These are phyloP conservation scores for Carpatolechia fugitivella DNA, from an alignment of 2,888 invertebrate species.

Conservation along the genomic window DNA sequence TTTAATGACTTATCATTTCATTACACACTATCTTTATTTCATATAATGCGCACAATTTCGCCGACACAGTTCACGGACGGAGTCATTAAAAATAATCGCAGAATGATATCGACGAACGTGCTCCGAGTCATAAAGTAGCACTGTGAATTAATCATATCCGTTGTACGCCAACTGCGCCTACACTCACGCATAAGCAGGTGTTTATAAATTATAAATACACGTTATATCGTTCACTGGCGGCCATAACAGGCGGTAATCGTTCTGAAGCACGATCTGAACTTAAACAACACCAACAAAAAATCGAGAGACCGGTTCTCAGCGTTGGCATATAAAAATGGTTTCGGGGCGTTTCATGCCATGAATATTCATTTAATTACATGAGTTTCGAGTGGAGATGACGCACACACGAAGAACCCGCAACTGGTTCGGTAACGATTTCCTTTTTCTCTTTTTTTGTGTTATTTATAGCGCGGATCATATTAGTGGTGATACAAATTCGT, in stretches of 20 bases:
- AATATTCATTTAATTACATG: constrained; percentile 65
- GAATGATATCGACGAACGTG: constrained; percentile 42
- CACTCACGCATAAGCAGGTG: constrained; percentile 57
- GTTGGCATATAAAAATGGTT: constrained; percentile 57
- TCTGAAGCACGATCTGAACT: constrained; percentile 49
- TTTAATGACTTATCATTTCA: constrained; percentile 13
- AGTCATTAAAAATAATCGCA: constrained; percentile 35
- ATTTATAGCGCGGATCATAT: constrained; percentile 49
- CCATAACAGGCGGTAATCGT: constrained; percentile 59
- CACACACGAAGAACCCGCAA: constrained; percentile 47
- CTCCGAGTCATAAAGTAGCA: constrained; percentile 50
- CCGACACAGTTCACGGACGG: constrained; percentile 28
- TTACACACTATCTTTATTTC: constrained; percentile 22
- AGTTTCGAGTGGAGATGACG: constrained; percentile 53
- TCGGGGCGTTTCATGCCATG: constrained; percentile 55
- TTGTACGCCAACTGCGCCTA: constrained; percentile 36
- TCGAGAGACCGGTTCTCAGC: constrained; percentile 55
- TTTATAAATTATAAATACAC: constrained; percentile 59
- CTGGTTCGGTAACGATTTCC: constrained; percentile 43
- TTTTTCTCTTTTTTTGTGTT: constrained; percentile 35
- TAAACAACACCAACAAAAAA: constrained; percentile 61
- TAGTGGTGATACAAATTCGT: constrained; percentile 36
- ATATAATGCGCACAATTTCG: constrained; percentile 31
- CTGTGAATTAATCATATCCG: constrained; percentile 57
- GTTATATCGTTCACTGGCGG: constrained; percentile 51